These are phyloP conservation scores for Marasmarcha lunaedactyla DNA, from an alignment of 2,888 invertebrate genomes.

Conservation along the genomic window DNA sequence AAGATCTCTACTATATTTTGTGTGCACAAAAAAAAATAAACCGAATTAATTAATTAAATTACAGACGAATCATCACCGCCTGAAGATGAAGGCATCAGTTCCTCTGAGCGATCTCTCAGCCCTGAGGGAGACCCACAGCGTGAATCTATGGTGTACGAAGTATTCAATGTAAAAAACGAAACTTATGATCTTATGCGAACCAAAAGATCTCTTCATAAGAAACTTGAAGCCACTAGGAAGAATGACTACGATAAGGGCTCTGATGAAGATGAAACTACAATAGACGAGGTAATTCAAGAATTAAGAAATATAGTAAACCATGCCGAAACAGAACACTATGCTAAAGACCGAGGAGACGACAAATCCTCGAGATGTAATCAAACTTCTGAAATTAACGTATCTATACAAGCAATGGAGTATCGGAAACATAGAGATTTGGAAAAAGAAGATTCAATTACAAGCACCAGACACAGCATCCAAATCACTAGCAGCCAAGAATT, in stretches of 20 bases:
- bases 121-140: constrained; percentile 76
- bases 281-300: constrained; percentile 90
- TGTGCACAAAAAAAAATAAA: too few species aligned
- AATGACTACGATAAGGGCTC: constrained; percentile 45
- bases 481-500: constrained; percentile 58
- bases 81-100: constrained; percentile 90
- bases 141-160: constrained; percentile 72
- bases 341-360: constrained; percentile 45
- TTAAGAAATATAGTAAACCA: constrained; percentile 86
- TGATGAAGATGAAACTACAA: constrained; percentile 83
- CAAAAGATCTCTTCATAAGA: constrained; percentile 49
- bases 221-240: constrained; percentile 32
- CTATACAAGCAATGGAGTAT: constrained; percentile 37
- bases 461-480: constrained; percentile 63
- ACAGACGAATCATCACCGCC: constrained; percentile 79
- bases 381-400: constrained; percentile 51
- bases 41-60: neutral
- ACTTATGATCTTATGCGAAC: constrained; percentile 60
- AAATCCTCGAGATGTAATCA: constrained; percentile 49
- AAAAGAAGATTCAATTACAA: constrained; percentile 66
- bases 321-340: constrained; percentile 78
- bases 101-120: constrained; percentile 83
- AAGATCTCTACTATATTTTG: too few species aligned
- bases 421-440: constrained; percentile 42
- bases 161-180: constrained; percentile 64